Evolutionary conservation across 1,140 invertebrate genomes (phyloP).

Genomic region (Megalopta genalis): DNA sequence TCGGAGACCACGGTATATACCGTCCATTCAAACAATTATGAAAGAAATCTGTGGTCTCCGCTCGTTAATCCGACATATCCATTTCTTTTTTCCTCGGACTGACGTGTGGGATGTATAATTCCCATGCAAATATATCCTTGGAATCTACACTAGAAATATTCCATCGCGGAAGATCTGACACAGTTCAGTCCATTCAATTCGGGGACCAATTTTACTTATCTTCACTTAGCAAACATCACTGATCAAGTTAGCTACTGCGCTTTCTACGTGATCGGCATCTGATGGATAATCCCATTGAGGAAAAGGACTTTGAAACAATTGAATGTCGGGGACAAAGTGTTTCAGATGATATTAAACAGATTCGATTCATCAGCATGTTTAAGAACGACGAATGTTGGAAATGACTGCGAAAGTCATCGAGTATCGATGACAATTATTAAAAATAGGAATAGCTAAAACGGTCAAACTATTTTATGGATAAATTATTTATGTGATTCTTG

Average conservation of each 20-base stretch:
- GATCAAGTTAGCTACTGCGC: not conserved
- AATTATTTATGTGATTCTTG: too few species aligned
- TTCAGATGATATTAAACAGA: not conserved
- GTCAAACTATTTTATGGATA: too few species aligned
- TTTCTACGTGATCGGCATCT: not conserved
- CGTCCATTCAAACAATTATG: not conserved
- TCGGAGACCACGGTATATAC: not conserved
- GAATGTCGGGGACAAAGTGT: not conserved
- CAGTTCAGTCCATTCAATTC: constrained; percentile 2
- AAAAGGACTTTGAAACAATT: not conserved
- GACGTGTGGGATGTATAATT: not conserved
- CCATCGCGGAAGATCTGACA: not conserved
- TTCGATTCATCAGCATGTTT: too few species aligned
- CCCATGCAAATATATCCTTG: constrained; percentile 11
- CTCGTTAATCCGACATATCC: constrained; percentile 6
- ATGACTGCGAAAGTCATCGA: too few species aligned
- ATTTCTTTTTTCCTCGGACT: not conserved
- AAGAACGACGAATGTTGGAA: too few species aligned
- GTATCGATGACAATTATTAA: too few species aligned
- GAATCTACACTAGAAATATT: not conserved
- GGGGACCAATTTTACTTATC: not conserved
- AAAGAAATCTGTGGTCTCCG: not conserved
- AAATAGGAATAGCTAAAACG: too few species aligned
- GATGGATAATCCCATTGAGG: not conserved
- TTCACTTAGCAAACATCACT: not conserved